Percentiles rank a stretch among this genome's conserved stretches.
These are phyloP conservation scores for Virgularia gustaviana DNA, from an alignment of 92 coral and sea anemone genomes.

Conservation along the genomic window DNA sequence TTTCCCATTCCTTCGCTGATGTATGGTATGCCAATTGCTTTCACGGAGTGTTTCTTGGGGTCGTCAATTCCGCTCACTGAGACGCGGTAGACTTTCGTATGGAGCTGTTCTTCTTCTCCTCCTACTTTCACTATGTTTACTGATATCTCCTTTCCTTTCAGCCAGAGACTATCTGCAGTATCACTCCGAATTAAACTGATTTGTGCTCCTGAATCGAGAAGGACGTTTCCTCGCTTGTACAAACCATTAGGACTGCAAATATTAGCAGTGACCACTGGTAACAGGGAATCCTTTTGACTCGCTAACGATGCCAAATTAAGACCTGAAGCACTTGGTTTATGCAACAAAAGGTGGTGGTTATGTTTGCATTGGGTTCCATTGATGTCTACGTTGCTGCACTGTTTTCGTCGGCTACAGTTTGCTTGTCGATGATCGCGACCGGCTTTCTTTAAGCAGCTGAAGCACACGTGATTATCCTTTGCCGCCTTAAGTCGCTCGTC, in stretches of 20 bases:
- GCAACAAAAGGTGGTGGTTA: too few species aligned
- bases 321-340: too few species aligned
- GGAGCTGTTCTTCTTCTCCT: conserved; percentile 39
- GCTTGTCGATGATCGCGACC: conserved; percentile 41
- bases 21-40: conserved; percentile 48
- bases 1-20: conserved; percentile 53
- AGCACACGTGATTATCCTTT: conserved; percentile 55
- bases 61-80: conserved; percentile 36
- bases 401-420: conserved; percentile 49
- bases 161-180: conserved; percentile 56
- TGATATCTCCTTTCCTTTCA: conserved; percentile 46
- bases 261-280: too few species aligned
- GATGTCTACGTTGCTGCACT: too few species aligned
- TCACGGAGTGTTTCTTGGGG: conserved; percentile 25
- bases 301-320: background rate
- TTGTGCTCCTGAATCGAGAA: conserved; percentile 48
- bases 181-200: conserved; percentile 47
- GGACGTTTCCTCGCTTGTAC: too few species aligned
- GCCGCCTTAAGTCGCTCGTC: conserved; percentile 48
- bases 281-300: too few species aligned
- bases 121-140: conserved; percentile 58
- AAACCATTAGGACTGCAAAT: too few species aligned
- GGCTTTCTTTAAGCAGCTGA: conserved; percentile 56
- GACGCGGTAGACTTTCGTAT: conserved; percentile 50
- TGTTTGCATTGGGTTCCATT: too few species aligned